A percentile compares a stretch with the other conserved stretches of the same genome.
Evolutionary conservation across 1,140 invertebrate species (phyloP).

Genomic region (Diorhabda carinulata): DNA sequence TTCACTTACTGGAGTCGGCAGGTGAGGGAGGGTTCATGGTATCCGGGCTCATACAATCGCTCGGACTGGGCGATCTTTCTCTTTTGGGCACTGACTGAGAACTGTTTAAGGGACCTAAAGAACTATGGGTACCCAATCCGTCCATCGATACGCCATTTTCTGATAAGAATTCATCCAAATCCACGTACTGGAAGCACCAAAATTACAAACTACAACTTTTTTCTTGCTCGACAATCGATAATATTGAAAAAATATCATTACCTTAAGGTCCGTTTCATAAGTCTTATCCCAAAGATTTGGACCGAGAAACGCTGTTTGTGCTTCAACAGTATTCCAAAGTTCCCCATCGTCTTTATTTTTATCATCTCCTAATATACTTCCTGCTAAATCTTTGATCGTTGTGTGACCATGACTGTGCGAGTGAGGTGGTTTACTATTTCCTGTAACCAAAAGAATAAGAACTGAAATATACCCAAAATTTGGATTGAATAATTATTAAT

Average conservation of each 20-base stretch:
- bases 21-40: conserved; percentile 81
- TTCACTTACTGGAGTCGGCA: conserved; percentile 74
- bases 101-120: conserved; percentile 53
- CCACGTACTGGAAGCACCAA: conserved; percentile 76
- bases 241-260: conserved; percentile 49
- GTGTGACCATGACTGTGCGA: conserved; percentile 46
- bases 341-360: conserved; percentile 82
- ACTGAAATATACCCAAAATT: background rate
- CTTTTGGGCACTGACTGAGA: conserved; percentile 62
- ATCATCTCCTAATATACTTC: conserved; percentile 52
- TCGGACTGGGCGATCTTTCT: conserved; percentile 76
- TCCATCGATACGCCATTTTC: conserved; percentile 88
- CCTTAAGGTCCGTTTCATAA: conserved; percentile 90
- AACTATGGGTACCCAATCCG: conserved; percentile 57
- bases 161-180: conserved; percentile 92
- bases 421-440: conserved; percentile 47
- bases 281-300: conserved; percentile 94
- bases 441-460: conserved; percentile 35
- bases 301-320: conserved; percentile 88
- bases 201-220: background rate
- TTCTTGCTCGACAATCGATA: background rate
- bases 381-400: conserved; percentile 45
- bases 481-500: too few relatives aligned
- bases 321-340: conserved; percentile 79
- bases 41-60: conserved; percentile 79